Evolutionary conservation across 2,797 vertebrate genomes (phyloP).

Genomic region (Sebastes itinus): DNA sequence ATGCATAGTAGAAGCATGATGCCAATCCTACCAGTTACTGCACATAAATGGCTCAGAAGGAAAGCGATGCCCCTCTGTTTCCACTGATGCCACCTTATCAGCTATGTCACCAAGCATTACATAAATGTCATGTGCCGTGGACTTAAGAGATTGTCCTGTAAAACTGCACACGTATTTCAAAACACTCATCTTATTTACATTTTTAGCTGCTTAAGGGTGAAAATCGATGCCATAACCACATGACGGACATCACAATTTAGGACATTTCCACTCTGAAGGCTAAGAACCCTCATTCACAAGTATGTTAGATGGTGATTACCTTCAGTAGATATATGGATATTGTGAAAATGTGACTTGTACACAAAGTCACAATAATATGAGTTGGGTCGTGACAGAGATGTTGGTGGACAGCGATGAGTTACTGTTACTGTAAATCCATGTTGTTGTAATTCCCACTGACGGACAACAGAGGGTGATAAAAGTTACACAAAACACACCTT

Average conservation of each 20-base stretch:
- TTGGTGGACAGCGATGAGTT: neutral
- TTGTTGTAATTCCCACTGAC: slow-evolving; percentile 12
- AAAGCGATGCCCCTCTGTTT: neutral
- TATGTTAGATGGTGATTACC: neutral
- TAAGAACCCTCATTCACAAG: neutral
- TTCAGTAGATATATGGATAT: neutral
- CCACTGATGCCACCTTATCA: neutral
- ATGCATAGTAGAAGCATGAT: neutral
- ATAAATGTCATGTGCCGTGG: neutral
- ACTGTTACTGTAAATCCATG: neutral
- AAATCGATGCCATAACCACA: neutral
- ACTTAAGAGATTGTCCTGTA: neutral
- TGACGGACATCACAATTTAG: neutral
- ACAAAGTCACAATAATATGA: neutral
- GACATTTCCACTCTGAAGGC: neutral
- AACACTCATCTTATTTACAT: neutral
- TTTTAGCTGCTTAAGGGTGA: neutral
- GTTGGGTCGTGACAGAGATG: neutral
- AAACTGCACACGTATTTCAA: neutral
- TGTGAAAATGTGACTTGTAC: neutral
- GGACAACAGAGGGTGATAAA: slow-evolving; percentile 16
- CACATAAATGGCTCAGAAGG: neutral
- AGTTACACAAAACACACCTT: neutral
- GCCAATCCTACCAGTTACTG: neutral
- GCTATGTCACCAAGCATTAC: neutral